Evolutionary conservation across 2,113 vertebrate species (phyloP), one percentile per base, ranked within the genome.

Genomic region (Apteryx mantelli): DNA sequence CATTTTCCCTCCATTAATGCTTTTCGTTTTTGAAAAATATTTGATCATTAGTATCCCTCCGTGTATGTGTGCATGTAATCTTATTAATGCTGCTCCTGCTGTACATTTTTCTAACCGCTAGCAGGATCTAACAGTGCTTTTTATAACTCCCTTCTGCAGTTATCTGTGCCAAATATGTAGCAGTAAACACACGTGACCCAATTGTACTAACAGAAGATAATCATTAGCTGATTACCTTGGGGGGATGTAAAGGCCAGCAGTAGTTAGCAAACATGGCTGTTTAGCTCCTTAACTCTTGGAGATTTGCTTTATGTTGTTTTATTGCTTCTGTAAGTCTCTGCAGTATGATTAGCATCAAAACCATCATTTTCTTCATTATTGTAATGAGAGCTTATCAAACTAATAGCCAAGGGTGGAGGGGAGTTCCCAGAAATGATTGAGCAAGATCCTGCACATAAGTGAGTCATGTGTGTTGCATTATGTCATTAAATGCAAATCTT

Each of bases 361-460:
- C 55, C 76, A 21, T 88, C 7, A 0, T 76, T 78, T 46, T 75
- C 42, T 56, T 88, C 19, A 1, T 46, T 65, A 30, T 48, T 20
- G 5, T 20, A 11, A 71, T 13, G 83, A 88, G 83, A 82, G 58
- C 40, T 76, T 56, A 12, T 81, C 28, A 20, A 63, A 42, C 73
- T 9, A 30, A 17, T 61, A 58, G 52, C 18, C 1, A 4, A 50
- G 78, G 71, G 50, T 15, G 60, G 42, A 28, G 30, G 55, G 82
- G 65, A 20, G 58, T 38, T 92, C 40, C 74, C 5, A 1, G 36
- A 68, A 34, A 8, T 40, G 78, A 44, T 24, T 50, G 74, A 30
- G 60, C 0, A 3, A 0, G 5, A 13, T 5, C 36, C 64, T 50
- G 70, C 5, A 0, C 16, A 2, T 63, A 18, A 1, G 5, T 24